Conservation (phyloP, 1,140 invertebrate genomes). For the Drosophila rhopaloa region DNA sequence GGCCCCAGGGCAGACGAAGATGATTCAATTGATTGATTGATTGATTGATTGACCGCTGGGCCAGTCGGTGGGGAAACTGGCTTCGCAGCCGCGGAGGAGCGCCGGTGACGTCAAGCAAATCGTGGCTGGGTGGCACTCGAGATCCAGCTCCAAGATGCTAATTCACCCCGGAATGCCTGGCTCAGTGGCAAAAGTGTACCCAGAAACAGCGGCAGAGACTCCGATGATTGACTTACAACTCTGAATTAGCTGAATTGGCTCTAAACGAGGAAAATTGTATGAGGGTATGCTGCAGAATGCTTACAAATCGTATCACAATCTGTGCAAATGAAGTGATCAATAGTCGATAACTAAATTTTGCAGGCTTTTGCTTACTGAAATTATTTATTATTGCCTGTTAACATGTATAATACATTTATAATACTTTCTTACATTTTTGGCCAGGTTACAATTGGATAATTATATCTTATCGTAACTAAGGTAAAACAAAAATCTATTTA, state of each 20-base stretch:
- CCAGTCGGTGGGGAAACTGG: not conserved
- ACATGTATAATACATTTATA: too few relatives aligned
- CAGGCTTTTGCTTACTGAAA: too few relatives aligned
- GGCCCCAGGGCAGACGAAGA: slow-evolving; percentile 27
- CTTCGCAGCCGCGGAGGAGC: not conserved
- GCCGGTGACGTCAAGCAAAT: slow-evolving; percentile 40
- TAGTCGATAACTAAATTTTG: not conserved
- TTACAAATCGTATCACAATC: not conserved
- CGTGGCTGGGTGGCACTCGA: slow-evolving; percentile 17
- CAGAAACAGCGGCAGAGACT: not conserved
- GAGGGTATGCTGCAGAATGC: not conserved
- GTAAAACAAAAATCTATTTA: not conserved
- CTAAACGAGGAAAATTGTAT: not conserved
- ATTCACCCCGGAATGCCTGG: not conserved
- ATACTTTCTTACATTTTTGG: too few relatives aligned
- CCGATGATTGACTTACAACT: slow-evolving; percentile 12
- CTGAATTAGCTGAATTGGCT: slow-evolving; percentile 3
- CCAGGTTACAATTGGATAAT: not conserved
- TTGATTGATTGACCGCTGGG: slow-evolving; percentile 64
- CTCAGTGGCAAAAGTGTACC: not conserved
- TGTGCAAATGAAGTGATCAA: slow-evolving; percentile 2
- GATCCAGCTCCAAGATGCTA: slow-evolving; percentile 1
- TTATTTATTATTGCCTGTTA: too few relatives aligned
- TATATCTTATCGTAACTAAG: not conserved
- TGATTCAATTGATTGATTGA: slow-evolving; percentile 79